Conservation (phyloP, 1,140 invertebrate species). For the Drosophila busckii region DNA sequence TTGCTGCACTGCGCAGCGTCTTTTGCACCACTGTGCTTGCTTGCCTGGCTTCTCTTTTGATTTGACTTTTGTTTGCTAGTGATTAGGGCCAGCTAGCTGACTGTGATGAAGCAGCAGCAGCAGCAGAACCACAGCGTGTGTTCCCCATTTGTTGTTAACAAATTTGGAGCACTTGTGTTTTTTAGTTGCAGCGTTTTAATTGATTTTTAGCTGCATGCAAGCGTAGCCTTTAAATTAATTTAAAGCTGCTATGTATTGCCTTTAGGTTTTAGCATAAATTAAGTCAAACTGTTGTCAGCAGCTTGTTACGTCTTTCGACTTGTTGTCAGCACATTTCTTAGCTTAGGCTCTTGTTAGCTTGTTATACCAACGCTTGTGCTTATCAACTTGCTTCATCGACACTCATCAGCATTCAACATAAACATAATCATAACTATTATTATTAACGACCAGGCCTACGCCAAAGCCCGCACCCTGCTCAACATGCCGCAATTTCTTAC, state of each 20-base stretch:
- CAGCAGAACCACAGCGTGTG: constrained; percentile 18
- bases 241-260: too few relatives aligned
- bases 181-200: constrained; percentile 31
- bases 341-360: too few relatives aligned
- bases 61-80: constrained; percentile 74
- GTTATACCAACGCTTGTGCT: constrained; percentile 41
- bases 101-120: background rate
- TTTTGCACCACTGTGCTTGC: background rate
- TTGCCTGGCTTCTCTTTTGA: constrained; percentile 59
- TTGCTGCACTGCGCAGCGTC: constrained; percentile 23
- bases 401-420: constrained; percentile 54
- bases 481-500: constrained; percentile 16
- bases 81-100: constrained; percentile 48
- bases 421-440: constrained; percentile 75
- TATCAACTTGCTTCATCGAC: constrained; percentile 39
- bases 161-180: constrained; percentile 22
- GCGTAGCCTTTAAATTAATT: too few relatives aligned
- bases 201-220: constrained; percentile 24
- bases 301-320: too few relatives aligned
- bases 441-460: constrained; percentile 46
- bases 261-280: too few relatives aligned
- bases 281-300: too few relatives aligned
- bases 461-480: background rate
- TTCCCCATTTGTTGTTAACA: constrained; percentile 29
- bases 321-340: too few relatives aligned